Evolutionary conservation across 2,113 vertebrate genomes (phyloP).

Genomic region (Burhinus oedicnemus): DNA sequence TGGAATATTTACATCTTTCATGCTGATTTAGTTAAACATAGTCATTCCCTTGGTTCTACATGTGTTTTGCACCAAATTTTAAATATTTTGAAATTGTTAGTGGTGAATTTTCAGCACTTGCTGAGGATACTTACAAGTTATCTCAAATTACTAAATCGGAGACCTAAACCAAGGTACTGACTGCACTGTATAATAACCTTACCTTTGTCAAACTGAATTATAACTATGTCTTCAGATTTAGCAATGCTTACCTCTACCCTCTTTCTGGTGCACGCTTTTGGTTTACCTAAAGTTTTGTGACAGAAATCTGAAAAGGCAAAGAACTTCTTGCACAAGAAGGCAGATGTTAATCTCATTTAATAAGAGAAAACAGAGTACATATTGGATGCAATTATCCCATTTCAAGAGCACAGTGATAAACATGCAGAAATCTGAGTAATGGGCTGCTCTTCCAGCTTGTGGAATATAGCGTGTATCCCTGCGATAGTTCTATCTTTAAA

Average conservation of each 20-base stretch:
- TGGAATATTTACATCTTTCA: slow-evolving; percentile 54
- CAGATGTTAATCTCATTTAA: slow-evolving; percentile 12
- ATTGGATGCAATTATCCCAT: background rate
- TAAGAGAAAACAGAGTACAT: background rate
- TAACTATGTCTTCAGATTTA: slow-evolving; percentile 4
- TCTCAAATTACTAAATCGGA: slow-evolving; percentile 1
- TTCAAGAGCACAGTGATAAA: background rate
- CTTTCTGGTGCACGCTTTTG: slow-evolving; percentile 15
- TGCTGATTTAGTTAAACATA: slow-evolving; percentile 66
- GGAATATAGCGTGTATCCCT: rapidly evolving
- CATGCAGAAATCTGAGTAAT: background rate
- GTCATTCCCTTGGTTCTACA: slow-evolving; percentile 54
- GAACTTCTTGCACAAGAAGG: background rate
- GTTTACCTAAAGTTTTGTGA: background rate
- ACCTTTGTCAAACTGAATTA: slow-evolving; percentile 41
- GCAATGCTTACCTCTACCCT: slow-evolving; percentile 2
- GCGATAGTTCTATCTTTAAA: background rate
- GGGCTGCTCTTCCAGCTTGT: background rate
- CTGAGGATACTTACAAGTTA: background rate
- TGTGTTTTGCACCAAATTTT: slow-evolving; percentile 50
- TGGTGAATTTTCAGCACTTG: slow-evolving; percentile 23
- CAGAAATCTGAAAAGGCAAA: slow-evolving; percentile 10
- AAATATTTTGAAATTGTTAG: slow-evolving; percentile 35
- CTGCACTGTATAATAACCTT: background rate
- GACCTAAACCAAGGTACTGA: background rate